phyloP scores from a whole-genome alignment of 2,113 vertebrate species.

The Neolamprologus fasciatus region DNA sequence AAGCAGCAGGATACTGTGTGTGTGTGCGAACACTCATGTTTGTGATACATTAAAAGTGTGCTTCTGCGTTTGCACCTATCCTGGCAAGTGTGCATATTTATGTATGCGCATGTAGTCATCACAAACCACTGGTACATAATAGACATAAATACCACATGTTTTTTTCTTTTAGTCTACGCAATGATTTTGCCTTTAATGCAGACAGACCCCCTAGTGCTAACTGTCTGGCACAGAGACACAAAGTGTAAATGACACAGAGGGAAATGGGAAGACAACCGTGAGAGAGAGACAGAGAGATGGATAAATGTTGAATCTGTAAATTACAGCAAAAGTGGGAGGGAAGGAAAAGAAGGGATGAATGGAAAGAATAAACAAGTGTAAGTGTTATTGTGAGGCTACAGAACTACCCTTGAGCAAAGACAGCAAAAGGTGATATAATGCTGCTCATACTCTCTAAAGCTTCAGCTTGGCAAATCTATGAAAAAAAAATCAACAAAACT shows the following conservation, averaged over 20 bases:
- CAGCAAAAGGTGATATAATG: background rate
- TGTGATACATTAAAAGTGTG: background rate
- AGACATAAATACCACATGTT: conserved; percentile 40
- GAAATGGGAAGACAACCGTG: background rate
- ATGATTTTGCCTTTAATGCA: conserved; percentile 31
- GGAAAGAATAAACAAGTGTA: background rate
- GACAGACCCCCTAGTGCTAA: conserved; percentile 36
- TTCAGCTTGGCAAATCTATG: background rate
- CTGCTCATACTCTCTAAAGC: background rate
- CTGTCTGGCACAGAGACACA: conserved; percentile 15
- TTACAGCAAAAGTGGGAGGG: background rate
- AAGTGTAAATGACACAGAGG: background rate
- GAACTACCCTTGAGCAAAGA: background rate
- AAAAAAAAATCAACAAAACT: background rate
- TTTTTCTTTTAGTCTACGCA: conserved; percentile 42
- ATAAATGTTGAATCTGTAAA: background rate
- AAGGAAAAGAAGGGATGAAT: background rate
- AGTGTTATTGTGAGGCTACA: background rate
- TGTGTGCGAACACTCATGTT: background rate
- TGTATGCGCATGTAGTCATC: background rate
- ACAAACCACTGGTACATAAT: background rate
- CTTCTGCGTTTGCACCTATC: background rate
- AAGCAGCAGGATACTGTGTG: background rate
- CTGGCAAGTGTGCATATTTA: background rate
- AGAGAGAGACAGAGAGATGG: background rate